Conservation (phyloP, 2,888 invertebrate species). For the Elysia crispata region DNA sequence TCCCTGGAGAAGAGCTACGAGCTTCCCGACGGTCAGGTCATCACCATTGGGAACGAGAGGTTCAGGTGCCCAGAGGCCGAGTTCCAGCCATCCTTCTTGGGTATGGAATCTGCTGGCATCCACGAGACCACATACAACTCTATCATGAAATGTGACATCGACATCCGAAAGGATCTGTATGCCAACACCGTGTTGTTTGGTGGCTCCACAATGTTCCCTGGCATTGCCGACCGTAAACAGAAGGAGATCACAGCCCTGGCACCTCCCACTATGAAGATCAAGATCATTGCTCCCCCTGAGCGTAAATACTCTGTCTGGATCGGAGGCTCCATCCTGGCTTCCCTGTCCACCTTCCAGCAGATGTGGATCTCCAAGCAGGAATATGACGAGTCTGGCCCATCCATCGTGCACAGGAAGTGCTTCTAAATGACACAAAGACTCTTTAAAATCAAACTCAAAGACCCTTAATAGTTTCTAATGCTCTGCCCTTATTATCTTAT, state of each 20-base stretch:
- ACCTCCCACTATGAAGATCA: conserved; percentile 34
- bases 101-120: conserved; percentile 62
- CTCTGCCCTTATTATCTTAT: too few species aligned
- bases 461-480: too few species aligned
- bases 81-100: conserved; percentile 62
- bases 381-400: conserved; percentile 41
- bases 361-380: conserved; percentile 47
- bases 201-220: conserved; percentile 87
- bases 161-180: conserved; percentile 72
- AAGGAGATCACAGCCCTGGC: neutral
- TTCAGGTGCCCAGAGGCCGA: conserved; percentile 62
- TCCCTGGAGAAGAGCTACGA: conserved; percentile 71
- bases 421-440: too few species aligned
- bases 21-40: conserved; percentile 71
- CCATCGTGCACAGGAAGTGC: conserved; percentile 43
- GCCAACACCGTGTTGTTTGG: conserved; percentile 79
- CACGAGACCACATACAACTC: conserved; percentile 72
- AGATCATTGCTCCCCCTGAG: conserved; percentile 44
- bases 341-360: conserved; percentile 77
- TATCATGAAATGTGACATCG: conserved; percentile 73
- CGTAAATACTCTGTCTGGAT: conserved; percentile 92
- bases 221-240: conserved; percentile 72
- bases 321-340: conserved; percentile 97
- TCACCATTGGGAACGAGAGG: conserved; percentile 72
- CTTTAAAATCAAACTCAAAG: too few species aligned